These are phyloP conservation scores for Herpetotheres cachinnans DNA, from an alignment of 2,113 vertebrate genomes.

Conservation along the genomic window DNA sequence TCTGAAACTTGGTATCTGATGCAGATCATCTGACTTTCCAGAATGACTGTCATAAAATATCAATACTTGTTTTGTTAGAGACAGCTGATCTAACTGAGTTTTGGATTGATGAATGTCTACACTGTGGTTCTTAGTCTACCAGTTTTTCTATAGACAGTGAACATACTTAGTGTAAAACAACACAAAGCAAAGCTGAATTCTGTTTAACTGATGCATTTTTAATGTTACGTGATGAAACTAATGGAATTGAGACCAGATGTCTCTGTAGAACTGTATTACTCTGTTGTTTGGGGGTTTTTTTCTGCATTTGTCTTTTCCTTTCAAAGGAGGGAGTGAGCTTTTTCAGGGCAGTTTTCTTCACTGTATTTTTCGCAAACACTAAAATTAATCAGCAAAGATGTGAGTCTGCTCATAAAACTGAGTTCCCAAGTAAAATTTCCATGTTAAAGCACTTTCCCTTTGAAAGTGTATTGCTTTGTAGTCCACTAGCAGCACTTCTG, in stretches of 20 bases:
- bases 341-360: background rate
- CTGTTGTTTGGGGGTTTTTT: accelerated
- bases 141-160: background rate
- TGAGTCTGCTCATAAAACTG: background rate
- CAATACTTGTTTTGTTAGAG: background rate
- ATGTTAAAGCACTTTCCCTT: background rate
- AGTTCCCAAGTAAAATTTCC: background rate
- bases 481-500: background rate
- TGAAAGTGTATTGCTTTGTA: background rate
- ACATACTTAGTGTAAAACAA: background rate
- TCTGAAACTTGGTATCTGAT: background rate
- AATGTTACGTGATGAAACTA: background rate
- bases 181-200: background rate
- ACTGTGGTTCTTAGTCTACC: background rate
- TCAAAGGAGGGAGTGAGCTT: background rate
- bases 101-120: background rate
- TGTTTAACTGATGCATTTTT: background rate
- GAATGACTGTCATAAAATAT: background rate
- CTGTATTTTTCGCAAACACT: background rate
- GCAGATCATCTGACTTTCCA: background rate
- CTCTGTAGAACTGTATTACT: background rate
- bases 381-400: background rate
- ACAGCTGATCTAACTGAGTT: background rate
- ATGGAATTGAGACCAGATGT: background rate
- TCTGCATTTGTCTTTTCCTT: background rate